Base-by-base conservation (phyloP, 2,888 invertebrate genomes). In the Dasysyrphus tricinctus region DNA sequence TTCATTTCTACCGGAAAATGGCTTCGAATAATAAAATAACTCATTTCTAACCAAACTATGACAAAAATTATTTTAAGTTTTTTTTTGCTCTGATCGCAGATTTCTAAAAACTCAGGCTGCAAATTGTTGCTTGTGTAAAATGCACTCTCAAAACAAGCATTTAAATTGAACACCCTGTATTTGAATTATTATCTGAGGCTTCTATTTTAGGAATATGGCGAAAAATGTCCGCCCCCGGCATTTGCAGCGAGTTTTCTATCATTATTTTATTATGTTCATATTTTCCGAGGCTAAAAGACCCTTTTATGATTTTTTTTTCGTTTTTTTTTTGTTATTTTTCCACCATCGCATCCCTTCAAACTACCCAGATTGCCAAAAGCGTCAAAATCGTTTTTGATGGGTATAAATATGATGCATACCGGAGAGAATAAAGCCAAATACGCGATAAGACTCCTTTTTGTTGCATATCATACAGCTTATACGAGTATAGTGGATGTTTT, bases 251-350 rank as follows among this genome's bases (percentile, higher is more conserved):
- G 78, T 70, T 86, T 86, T 86, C 61, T 72, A 79, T 86, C 75
- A 86, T 86, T 82, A 82, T 86, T 82, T 79, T 86, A 86, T 86
- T 86, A 86, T 82, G 78, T 75, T 86, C 86, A 86, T 82, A 82
- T 86, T 86, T 86, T 82, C 16, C 54, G 57, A 81, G 29, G 44
- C 44, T 5, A 54, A 14, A 57, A 14, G 32, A 32, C 74, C 77
- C 79, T 69, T 80, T 56, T 79, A 79, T 79, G 67, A 79, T 86
- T 82, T 81, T 54, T 65, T 74, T 67, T 74, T n/a, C n/a, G n/a
- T n/a, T 12, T 67, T 34, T 19, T 34, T 34, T 34, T 34, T 2
- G 16, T 34, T 24, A 44, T n/a, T 59, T 37, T 12, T 19, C 16
- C 63, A 24, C 8, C 24, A 24, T 24, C 24, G 67, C 78, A 86